A percentile compares a stretch with the other conserved stretches of the same genome.
Conservation (phyloP, 2,888 invertebrate species). For the Acanthosoma haemorrhoidale region DNA sequence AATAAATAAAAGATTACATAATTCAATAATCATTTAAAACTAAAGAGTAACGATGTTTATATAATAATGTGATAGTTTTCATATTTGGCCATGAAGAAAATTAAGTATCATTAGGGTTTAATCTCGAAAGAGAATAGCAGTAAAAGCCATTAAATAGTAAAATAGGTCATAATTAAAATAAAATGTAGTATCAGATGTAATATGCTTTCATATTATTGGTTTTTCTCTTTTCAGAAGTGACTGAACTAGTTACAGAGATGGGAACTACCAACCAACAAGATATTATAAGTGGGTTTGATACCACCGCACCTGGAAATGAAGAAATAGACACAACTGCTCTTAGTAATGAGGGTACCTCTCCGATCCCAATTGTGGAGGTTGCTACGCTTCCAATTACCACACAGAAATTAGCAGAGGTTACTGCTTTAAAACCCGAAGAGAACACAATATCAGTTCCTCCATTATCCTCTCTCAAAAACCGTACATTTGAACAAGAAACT, state of each 20-base stretch:
- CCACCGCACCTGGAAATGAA: constrained; percentile 1
- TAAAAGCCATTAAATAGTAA: neutral
- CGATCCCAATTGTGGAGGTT: neutral
- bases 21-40: no score
- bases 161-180: neutral
- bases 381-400: neutral
- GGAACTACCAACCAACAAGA: neutral
- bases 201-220: neutral
- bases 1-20: no score
- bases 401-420: neutral
- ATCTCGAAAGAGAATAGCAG: neutral
- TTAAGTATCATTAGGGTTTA: no score
- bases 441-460: constrained; percentile 24
- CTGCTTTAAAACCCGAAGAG: constrained; percentile 19
- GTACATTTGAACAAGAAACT: neutral
- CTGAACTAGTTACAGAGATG: neutral
- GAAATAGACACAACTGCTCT: neutral
- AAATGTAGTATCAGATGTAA: neutral
- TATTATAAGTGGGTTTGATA: neutral
- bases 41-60: no score
- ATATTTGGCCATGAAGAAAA: no score
- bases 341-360: neutral
- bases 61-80: no score
- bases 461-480: constrained; percentile 4
- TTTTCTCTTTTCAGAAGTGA: constrained; percentile 7